Percentiles rank a stretch among this genome's conserved stretches.
phyloP scores from a whole-genome alignment of 2,888 invertebrate genomes.

The Hydropsyche betteni region DNA sequence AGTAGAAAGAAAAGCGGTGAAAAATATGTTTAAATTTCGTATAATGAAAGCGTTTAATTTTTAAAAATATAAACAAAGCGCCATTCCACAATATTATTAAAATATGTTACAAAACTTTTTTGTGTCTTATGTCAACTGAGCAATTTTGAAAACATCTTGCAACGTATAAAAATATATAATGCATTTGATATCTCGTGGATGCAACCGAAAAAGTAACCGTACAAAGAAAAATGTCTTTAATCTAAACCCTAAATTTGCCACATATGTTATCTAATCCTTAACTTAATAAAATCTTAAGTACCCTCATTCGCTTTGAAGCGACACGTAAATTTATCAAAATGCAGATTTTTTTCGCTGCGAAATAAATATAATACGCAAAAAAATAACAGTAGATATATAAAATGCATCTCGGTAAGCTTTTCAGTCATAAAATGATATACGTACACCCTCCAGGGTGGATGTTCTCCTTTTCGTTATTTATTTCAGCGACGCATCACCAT shows the following conservation, averaged over 20 bases:
- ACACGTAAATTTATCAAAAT: constrained; percentile 37
- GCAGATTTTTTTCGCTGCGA: not conserved
- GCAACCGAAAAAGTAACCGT: not conserved
- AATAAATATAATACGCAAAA: not conserved
- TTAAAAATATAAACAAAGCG: too few species aligned
- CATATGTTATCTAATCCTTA: constrained; percentile 41
- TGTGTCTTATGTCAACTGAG: too few species aligned
- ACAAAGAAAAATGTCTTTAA: constrained; percentile 46
- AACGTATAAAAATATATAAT: not conserved
- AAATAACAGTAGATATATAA: constrained; percentile 9
- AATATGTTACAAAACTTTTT: too few species aligned
- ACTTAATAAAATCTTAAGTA: constrained; percentile 38
- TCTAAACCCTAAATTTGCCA: constrained; percentile 39
- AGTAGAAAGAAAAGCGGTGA: too few species aligned
- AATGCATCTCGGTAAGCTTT: not conserved
- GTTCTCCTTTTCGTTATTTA: constrained; percentile 5
- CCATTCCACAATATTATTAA: too few species aligned
- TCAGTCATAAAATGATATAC: not conserved
- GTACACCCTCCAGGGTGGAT: not conserved
- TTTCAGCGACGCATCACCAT: constrained; percentile 19
- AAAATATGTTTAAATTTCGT: too few species aligned
- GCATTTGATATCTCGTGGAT: not conserved
- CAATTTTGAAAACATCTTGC: too few species aligned
- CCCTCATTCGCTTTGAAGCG: constrained; percentile 26
- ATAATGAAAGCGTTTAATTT: too few species aligned